phyloP scores from a whole-genome alignment of 1,140 invertebrate genomes.

The Panagrolaimus sp. region DNA sequence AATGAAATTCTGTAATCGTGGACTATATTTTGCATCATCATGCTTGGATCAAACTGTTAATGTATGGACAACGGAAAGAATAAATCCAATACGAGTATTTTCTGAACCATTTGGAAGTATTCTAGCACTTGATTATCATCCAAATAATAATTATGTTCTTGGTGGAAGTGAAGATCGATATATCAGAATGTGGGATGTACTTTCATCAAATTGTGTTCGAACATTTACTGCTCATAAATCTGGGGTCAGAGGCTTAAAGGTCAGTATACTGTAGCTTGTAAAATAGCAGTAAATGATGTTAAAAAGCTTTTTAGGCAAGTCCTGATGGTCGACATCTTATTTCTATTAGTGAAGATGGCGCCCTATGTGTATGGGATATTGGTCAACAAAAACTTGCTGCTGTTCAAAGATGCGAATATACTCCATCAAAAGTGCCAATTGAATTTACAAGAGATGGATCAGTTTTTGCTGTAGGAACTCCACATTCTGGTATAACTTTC shows the following conservation, averaged over 20 bases:
- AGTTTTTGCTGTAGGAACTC: not conserved
- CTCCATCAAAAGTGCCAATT: not conserved
- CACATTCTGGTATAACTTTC: not conserved
- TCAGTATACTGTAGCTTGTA: not conserved
- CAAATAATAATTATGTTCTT: constrained; percentile 16
- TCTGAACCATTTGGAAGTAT: not conserved
- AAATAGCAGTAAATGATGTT: not conserved
- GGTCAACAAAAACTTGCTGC: constrained; percentile 5
- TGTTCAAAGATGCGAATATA: not conserved
- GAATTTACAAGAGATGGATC: not conserved
- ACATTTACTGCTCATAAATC: not conserved
- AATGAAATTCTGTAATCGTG: not conserved
- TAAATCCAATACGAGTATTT: not conserved
- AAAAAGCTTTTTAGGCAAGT: not conserved
- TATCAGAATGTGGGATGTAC: constrained; percentile 79
- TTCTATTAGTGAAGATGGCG: not conserved
- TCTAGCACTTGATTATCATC: constrained; percentile 11
- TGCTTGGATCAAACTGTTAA: not conserved
- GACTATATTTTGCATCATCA: not conserved
- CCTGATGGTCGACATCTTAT: not conserved
- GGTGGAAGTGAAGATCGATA: constrained; percentile 89
- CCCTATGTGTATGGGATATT: not conserved
- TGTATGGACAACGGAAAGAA: not conserved
- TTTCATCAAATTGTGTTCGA: not conserved
- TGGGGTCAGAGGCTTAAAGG: not conserved